These are phyloP conservation scores for Bradypodion ventrale DNA, from an alignment of 2,797 vertebrate genomes.

Conservation along the genomic window DNA sequence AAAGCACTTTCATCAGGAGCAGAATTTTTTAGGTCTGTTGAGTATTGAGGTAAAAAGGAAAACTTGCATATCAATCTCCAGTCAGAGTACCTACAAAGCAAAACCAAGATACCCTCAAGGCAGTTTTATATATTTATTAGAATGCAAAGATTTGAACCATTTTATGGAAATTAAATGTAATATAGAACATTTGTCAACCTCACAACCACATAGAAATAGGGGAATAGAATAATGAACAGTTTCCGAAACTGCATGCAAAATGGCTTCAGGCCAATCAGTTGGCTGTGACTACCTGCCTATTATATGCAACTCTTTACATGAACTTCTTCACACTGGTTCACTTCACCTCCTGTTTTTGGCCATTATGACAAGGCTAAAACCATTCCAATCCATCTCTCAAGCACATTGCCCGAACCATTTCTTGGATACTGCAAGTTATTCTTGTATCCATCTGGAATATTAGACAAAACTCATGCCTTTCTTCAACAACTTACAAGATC, in stretches of 20 bases:
- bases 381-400: background rate
- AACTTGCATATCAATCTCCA: slow-evolving; percentile 58
- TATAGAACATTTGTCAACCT: slow-evolving; percentile 74
- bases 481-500: background rate
- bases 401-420: background rate
- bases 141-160: slow-evolving; percentile 79
- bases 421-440: background rate
- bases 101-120: slow-evolving; percentile 67
- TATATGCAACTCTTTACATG: background rate
- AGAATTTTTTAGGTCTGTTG: background rate
- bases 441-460: background rate
- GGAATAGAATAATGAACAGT: slow-evolving; percentile 68
- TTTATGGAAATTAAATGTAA: slow-evolving; percentile 80
- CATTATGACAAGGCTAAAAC: background rate
- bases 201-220: slow-evolving; percentile 67
- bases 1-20: slow-evolving; percentile 25
- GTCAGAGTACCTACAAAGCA: slow-evolving; percentile 68
- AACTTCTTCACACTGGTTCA: background rate
- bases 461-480: background rate
- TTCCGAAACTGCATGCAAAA: slow-evolving; percentile 61
- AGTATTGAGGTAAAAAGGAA: background rate
- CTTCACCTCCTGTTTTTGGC: background rate
- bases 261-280: slow-evolving; percentile 34
- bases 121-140: slow-evolving; percentile 71
- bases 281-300: background rate